These are phyloP conservation scores for Napeogenes sylphis DNA, from an alignment of 2,888 invertebrate species.

Conservation along the genomic window DNA sequence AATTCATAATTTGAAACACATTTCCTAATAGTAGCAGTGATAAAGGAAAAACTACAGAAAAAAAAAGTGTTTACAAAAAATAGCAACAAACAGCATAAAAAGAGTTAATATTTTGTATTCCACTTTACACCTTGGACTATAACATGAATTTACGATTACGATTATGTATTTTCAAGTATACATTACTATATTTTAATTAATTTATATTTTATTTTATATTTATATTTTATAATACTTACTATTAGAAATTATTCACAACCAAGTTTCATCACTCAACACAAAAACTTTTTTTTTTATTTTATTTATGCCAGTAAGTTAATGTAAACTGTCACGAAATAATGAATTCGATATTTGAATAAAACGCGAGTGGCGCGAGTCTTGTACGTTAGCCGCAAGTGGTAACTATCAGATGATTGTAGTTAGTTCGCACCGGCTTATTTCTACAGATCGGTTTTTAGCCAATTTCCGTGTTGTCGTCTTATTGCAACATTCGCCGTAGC, in stretches of 20 bases:
- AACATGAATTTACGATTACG: no score
- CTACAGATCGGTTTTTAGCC: conserved; percentile 51
- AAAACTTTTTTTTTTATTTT: neutral
- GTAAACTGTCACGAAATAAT: conserved; percentile 13
- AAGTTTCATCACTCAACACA: conserved; percentile 25
- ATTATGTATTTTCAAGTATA: no score
- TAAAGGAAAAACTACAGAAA: no score
- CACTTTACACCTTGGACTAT: no score
- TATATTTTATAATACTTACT: neutral
- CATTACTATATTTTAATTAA: neutral
- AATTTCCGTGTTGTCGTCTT: conserved; percentile 46
- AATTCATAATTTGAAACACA: no score
- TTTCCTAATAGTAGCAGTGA: no score
- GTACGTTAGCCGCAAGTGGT: conserved; percentile 61
- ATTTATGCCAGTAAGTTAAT: neutral
- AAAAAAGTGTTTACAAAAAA: no score
- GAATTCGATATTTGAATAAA: conserved; percentile 32
- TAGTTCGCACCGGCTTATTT: conserved; percentile 60
- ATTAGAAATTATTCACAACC: conserved; percentile 22
- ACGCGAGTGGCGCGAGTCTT: conserved; percentile 38
- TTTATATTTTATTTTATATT: neutral
- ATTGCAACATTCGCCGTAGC: conserved; percentile 12
- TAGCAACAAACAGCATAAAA: no score
- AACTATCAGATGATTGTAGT: conserved; percentile 63
- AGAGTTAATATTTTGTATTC: no score